A percentile compares a stretch with the other conserved stretches of the same genome.
Conservation (phyloP, 2,888 invertebrate genomes). For the Icerya purchasi region DNA sequence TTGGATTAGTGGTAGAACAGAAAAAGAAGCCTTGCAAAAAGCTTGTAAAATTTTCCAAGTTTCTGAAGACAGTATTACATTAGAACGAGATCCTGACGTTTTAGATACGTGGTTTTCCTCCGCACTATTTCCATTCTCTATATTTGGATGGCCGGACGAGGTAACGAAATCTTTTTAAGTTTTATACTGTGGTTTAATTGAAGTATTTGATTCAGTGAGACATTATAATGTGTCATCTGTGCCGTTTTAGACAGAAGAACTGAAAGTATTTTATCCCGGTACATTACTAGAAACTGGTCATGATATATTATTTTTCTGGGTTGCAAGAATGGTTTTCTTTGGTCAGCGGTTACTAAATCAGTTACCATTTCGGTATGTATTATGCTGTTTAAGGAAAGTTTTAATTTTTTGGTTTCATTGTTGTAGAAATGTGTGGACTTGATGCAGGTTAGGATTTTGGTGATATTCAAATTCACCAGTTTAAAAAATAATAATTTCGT, state of each 20-base stretch:
- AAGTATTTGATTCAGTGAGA: neutral
- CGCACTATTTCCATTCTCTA: conserved; percentile 84
- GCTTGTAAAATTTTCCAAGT: conserved; percentile 49
- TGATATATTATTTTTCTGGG: conserved; percentile 98
- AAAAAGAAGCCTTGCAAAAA: conserved; percentile 55
- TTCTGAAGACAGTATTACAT: conserved; percentile 30
- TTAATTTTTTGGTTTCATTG: too few relatives aligned
- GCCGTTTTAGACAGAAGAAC: conserved; percentile 32
- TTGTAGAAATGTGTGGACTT: too few relatives aligned
- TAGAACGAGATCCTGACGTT: conserved; percentile 79
- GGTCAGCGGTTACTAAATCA: conserved; percentile 72
- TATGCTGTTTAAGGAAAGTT: too few relatives aligned
- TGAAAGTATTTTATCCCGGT: conserved; percentile 75
- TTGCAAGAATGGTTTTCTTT: conserved; percentile 97
- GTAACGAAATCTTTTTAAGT: conserved; percentile 24
- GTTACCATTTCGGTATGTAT: conserved; percentile 60
- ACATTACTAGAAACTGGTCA: conserved; percentile 87
- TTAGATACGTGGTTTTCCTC: conserved; percentile 99
- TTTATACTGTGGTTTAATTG: neutral
- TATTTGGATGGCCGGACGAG: conserved; percentile 90
- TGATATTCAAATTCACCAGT: too few relatives aligned
- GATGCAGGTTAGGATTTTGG: too few relatives aligned
- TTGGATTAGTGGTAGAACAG: conserved; percentile 36
- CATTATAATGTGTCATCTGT: neutral
- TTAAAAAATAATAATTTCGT: too few relatives aligned